Evolutionary conservation across 2,797 vertebrate genomes (phyloP), one percentile per base, ranked within the genome.

Genomic region (Manis crassicaudata): DNA sequence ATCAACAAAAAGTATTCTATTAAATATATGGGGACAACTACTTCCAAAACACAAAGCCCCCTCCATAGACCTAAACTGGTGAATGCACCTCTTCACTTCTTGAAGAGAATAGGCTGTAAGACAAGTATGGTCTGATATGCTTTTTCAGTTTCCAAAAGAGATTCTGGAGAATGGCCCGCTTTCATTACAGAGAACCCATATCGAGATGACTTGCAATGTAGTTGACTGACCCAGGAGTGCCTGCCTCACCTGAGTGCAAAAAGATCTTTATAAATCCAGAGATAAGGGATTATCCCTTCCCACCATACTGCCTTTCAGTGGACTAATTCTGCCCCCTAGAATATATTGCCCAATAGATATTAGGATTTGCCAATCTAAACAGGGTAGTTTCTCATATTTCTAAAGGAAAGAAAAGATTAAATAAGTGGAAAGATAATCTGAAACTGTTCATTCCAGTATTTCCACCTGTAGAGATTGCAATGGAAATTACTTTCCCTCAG

Each of bases 141-240:
- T 40, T 86, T 82, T 86, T 88, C 23, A 90, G 40, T 75, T 68
- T 65, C 29, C 86, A 17, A 8, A 95, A 94, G 29, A 92, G 35
- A n/a, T 60, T 92, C 29, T 72, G 6, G 29, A 79, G 20, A 63
- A 56, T 52, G 54, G 37, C 20, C 17, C 27, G n/a, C 18, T 82
- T 88, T 52, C 17, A 75, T 63, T 8, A 82, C 3, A 43, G 32
- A 52, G 14, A 14, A 65, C 2, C 23, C 14, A 27, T 25, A 68
- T 54, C n/a, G 14, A 83, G 25, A 87, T 82, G 21, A 68, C 37
- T 60, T 67, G 60, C 6, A n/a, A 20, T 60, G 40, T 12, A 56
- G 21, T 62, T 86, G 63, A 4, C n/a, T 76, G n/a, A 81, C 63
- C 27, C 14, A 88, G 50, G 79, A 25, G 32, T 62, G 13, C 27